phyloP scores from a whole-genome alignment of 1,140 invertebrate species.

The Acromyrmex echinatior region DNA sequence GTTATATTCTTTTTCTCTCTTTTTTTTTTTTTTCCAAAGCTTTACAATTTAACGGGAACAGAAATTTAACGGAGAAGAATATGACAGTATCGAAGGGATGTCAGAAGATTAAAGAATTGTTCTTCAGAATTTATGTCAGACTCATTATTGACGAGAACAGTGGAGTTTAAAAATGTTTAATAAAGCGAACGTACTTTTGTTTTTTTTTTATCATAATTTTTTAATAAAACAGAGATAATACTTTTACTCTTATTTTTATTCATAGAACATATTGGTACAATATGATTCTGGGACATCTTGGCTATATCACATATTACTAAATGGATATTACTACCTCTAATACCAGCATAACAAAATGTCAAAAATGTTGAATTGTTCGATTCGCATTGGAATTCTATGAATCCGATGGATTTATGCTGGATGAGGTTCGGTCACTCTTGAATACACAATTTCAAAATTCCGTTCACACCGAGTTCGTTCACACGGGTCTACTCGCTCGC shows the following conservation, averaged over 20 bases:
- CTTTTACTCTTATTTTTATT: neutral
- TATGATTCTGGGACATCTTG: neutral
- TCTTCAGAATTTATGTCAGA: neutral
- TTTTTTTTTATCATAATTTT: neutral
- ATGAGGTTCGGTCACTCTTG: slow-evolving; percentile 55
- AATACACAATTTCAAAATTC: slow-evolving; percentile 61
- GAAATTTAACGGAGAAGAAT: neutral
- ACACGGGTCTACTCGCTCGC: slow-evolving; percentile 43
- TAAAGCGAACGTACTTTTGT: neutral
- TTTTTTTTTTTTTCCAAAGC: neutral
- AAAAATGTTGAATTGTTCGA: slow-evolving; percentile 46
- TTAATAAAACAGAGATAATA: slow-evolving; percentile 9
- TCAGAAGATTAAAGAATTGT: slow-evolving; percentile 21
- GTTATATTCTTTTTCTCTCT: neutral
- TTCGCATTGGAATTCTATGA: slow-evolving; percentile 36
- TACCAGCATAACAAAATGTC: slow-evolving; percentile 32
- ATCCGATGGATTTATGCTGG: slow-evolving; percentile 53
- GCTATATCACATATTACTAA: neutral
- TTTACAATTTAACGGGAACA: neutral
- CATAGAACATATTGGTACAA: neutral
- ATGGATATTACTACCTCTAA: slow-evolving; percentile 36
- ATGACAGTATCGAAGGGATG: neutral
- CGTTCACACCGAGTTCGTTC: slow-evolving; percentile 61
- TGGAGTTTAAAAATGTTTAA: neutral
- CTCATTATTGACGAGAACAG: neutral